phyloP scores from a whole-genome alignment of 2,797 vertebrate species.

The Clamator glandarius region DNA sequence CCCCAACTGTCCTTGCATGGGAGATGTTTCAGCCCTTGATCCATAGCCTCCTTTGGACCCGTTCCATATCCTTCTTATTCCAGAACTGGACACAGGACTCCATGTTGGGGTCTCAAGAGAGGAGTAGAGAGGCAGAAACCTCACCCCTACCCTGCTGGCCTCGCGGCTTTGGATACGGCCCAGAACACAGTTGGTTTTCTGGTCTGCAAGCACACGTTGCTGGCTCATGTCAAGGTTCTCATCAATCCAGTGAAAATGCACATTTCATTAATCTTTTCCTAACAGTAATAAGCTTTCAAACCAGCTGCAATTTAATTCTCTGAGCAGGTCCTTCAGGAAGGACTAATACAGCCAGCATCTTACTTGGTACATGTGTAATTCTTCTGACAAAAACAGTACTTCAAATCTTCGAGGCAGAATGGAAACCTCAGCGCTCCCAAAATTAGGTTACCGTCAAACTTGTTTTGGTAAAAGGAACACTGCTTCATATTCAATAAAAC shows the following conservation, averaged over 20 bases:
- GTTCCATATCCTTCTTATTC: too few species aligned
- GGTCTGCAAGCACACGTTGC: too few species aligned
- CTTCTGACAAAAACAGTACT: background rate
- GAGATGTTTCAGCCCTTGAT: too few species aligned
- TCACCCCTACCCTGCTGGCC: too few species aligned
- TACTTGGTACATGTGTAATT: background rate
- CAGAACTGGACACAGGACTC: too few species aligned
- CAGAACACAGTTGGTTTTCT: too few species aligned
- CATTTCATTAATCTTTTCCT: background rate
- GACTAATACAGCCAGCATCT: background rate
- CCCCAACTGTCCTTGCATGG: too few species aligned
- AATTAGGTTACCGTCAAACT: conserved; percentile 56
- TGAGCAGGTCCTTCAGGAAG: background rate
- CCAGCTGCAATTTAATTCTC: background rate
- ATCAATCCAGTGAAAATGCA: background rate
- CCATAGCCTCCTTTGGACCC: too few species aligned
- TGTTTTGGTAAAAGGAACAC: conserved; percentile 55
- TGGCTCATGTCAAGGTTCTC: too few species aligned
- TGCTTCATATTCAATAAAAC: conserved; percentile 56
- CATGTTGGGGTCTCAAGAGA: too few species aligned
- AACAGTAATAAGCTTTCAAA: background rate
- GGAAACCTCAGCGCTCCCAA: background rate
- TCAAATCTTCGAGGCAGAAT: background rate
- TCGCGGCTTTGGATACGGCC: too few species aligned
- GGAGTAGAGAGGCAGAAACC: too few species aligned